Conservation (phyloP, 2,113 vertebrate species). For the Sapajus apella region DNA sequence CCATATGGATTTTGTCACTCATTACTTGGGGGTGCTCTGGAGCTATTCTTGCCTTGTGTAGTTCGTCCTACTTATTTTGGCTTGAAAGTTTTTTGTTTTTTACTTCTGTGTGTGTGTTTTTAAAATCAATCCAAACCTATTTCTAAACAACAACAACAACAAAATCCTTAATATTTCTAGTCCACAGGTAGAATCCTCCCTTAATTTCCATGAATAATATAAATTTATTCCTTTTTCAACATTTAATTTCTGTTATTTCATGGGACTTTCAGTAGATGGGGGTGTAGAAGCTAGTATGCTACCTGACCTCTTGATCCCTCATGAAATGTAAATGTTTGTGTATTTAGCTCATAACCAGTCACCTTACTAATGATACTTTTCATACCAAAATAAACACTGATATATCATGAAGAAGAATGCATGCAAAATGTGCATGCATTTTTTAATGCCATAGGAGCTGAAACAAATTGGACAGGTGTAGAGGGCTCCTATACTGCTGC, state of each 20-base stretch:
- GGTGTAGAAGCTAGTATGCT: background rate
- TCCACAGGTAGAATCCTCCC: background rate
- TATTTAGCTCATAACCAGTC: slow-evolving; percentile 1
- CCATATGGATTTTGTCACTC: background rate
- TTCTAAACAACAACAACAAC: background rate
- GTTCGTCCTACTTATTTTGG: background rate
- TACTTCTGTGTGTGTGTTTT: background rate
- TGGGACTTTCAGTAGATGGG: background rate
- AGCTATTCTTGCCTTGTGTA: background rate
- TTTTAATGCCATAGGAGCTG: background rate
- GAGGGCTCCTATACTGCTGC: background rate
- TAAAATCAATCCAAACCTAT: background rate
- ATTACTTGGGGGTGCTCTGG: background rate
- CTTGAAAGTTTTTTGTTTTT: background rate
- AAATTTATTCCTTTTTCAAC: background rate
- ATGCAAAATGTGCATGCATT: background rate
- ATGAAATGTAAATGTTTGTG: background rate
- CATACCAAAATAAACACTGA: background rate
- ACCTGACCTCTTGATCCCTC: background rate
- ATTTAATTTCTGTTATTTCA: background rate
- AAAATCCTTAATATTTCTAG: background rate
- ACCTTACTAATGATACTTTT: background rate
- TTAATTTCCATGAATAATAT: slow-evolving; percentile 17
- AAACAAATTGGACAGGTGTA: background rate
- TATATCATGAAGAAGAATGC: background rate